Conservation (phyloP, 2,888 invertebrate genomes). For the Lycia hirtaria region DNA sequence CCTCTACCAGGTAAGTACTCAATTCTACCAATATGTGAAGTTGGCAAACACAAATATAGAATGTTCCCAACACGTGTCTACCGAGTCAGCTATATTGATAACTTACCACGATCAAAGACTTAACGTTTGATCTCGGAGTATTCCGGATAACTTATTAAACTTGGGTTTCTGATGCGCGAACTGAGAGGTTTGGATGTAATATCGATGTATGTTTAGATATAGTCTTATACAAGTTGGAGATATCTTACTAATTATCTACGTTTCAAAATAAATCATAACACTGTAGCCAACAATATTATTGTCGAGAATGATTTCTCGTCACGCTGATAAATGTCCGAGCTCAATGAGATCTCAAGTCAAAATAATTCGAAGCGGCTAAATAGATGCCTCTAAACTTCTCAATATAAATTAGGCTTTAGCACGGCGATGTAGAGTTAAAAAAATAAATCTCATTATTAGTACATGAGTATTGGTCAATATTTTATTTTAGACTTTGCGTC, state of each 20-base stretch:
- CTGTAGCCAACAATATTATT: too few relatives aligned
- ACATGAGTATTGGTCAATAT: too few relatives aligned
- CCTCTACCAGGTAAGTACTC: not conserved
- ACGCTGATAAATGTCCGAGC: too few relatives aligned
- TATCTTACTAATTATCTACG: not conserved
- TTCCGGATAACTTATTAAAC: conserved; percentile 41
- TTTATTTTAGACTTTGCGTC: too few relatives aligned
- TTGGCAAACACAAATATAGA: conserved; percentile 42
- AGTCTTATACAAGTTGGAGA: not conserved
- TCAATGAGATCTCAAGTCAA: too few relatives aligned
- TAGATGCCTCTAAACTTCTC: too few relatives aligned
- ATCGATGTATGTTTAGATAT: not conserved
- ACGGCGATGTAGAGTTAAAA: too few relatives aligned
- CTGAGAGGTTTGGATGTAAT: conserved; percentile 12
- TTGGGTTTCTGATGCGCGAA: conserved; percentile 40
- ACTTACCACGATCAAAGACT: conserved; percentile 40
- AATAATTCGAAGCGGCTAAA: too few relatives aligned
- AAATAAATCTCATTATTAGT: too few relatives aligned
- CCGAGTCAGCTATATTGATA: conserved; percentile 43
- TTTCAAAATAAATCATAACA: too few relatives aligned
- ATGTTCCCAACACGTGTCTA: conserved; percentile 39
- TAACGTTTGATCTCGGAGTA: conserved; percentile 39
- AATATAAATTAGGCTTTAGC: too few relatives aligned
- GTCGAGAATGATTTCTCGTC: too few relatives aligned
- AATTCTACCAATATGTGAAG: conserved; percentile 24